Conservation (phyloP, 2,888 invertebrate species). For the Alsophila aescularia region DNA sequence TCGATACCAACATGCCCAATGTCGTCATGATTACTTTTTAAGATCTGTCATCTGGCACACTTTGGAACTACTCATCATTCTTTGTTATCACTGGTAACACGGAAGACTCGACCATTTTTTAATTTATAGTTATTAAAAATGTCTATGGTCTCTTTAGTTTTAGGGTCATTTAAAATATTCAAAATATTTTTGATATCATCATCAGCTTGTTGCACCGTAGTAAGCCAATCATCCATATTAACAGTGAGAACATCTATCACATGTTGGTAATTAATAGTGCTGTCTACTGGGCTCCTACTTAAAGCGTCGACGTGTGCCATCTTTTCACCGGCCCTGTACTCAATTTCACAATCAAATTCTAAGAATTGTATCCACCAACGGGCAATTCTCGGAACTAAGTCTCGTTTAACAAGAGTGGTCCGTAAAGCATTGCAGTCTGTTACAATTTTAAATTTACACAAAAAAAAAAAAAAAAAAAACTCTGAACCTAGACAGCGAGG, state of each 20-base stretch:
- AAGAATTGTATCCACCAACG: slow-evolving; percentile 7
- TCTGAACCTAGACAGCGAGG: slow-evolving; percentile 32
- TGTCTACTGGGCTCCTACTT: slow-evolving; percentile 24
- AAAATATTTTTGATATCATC: slow-evolving; percentile 26
- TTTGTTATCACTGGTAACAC: background rate
- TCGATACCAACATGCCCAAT: slow-evolving; percentile 35
- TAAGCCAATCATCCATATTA: slow-evolving; percentile 23
- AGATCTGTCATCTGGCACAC: background rate
- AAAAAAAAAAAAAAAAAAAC: slow-evolving; percentile 21
- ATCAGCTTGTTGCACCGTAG: slow-evolving; percentile 29
- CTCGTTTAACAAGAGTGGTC: background rate
- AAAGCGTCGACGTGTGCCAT: slow-evolving; percentile 52
- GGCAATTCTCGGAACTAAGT: slow-evolving; percentile 29
- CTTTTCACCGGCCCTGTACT: slow-evolving; percentile 31
- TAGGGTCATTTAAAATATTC: slow-evolving; percentile 20
- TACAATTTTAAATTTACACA: background rate
- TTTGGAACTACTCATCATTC: background rate
- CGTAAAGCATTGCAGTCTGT: slow-evolving; percentile 1
- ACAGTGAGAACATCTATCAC: background rate
- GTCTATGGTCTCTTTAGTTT: slow-evolving; percentile 16
- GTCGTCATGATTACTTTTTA: slow-evolving; percentile 1
- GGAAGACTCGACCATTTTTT: slow-evolving; percentile 27
- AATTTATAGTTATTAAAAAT: slow-evolving; percentile 33
- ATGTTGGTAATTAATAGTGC: background rate
- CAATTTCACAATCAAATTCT: background rate